Percentiles rank a stretch among this genome's conserved stretches.
Conservation (phyloP, 1,140 invertebrate species). For the Drosophila leontia region DNA sequence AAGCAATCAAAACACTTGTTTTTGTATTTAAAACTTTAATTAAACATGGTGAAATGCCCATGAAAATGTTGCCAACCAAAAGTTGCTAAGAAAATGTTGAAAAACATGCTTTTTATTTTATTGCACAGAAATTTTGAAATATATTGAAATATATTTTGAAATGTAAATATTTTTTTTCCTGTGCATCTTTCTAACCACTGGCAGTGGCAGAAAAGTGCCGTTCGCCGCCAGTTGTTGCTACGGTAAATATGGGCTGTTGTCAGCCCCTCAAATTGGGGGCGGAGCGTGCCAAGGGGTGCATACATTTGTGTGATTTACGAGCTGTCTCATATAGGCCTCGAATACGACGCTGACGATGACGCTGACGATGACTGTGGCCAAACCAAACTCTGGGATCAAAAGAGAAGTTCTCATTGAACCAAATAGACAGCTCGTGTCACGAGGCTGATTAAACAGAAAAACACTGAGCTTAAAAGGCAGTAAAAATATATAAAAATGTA, state of each 20-base stretch:
- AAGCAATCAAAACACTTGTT: background rate
- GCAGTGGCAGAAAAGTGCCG: conserved; percentile 45
- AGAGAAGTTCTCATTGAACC: conserved; percentile 10
- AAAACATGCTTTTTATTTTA: no score
- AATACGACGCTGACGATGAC: conserved; percentile 29
- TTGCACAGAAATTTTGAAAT: background rate
- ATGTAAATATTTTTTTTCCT: background rate
- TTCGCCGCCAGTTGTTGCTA: conserved; percentile 49
- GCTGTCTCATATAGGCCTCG: conserved; percentile 67
- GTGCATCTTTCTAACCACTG: conserved; percentile 56
- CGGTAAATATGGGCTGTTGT: conserved; percentile 37
- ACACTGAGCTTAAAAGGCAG: background rate
- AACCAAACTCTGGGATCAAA: conserved; percentile 20
- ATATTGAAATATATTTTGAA: no score
- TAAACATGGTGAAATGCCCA: background rate
- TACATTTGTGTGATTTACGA: conserved; percentile 82
- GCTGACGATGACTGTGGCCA: conserved; percentile 30
- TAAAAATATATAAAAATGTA: no score
- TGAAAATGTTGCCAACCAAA: background rate
- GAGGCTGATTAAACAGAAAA: conserved; percentile 6
- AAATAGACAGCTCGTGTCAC: conserved; percentile 28
- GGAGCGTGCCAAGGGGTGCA: conserved; percentile 64
- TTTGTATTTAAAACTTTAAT: background rate
- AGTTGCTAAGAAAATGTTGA: background rate
- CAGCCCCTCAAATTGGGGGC: conserved; percentile 12